phyloP scores from a whole-genome alignment of 2,113 vertebrate species.

The Paradoxurus hermaphroditus region DNA sequence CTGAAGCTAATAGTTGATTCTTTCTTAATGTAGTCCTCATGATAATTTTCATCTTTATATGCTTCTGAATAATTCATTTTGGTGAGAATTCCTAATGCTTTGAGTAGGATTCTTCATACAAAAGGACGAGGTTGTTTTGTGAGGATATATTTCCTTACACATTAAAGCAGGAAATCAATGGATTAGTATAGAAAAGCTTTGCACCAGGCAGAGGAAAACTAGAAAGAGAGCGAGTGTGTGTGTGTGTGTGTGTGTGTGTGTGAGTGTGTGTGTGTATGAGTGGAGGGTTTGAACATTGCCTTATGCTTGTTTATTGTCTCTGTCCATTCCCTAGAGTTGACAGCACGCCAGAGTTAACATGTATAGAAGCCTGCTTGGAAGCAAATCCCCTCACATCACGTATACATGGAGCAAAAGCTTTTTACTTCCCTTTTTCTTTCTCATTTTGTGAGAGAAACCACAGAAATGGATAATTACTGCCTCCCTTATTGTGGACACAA shows the following conservation, averaged over 20 bases:
- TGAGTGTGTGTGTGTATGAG: background rate
- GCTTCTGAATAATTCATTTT: background rate
- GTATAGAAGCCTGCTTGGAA: background rate
- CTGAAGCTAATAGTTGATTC: background rate
- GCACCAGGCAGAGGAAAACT: background rate
- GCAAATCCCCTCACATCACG: background rate
- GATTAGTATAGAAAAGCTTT: background rate
- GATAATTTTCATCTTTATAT: background rate
- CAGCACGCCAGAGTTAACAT: background rate
- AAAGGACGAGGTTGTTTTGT: background rate
- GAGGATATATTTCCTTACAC: background rate
- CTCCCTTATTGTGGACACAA: constrained; percentile 42
- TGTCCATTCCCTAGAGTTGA: background rate
- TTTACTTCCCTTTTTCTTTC: background rate
- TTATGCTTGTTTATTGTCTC: background rate
- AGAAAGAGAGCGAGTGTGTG: background rate
- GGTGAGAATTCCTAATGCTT: background rate
- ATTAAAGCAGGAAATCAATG: background rate
- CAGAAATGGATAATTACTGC: constrained; percentile 53
- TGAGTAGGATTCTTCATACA: background rate
- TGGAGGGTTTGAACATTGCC: background rate
- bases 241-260: background rate
- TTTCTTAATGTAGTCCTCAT: background rate
- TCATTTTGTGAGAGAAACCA: constrained; percentile 30
- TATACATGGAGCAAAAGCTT: constrained; percentile 2